phyloP scores from a whole-genome alignment of 2,888 invertebrate species.

The Parnassius apollo region DNA sequence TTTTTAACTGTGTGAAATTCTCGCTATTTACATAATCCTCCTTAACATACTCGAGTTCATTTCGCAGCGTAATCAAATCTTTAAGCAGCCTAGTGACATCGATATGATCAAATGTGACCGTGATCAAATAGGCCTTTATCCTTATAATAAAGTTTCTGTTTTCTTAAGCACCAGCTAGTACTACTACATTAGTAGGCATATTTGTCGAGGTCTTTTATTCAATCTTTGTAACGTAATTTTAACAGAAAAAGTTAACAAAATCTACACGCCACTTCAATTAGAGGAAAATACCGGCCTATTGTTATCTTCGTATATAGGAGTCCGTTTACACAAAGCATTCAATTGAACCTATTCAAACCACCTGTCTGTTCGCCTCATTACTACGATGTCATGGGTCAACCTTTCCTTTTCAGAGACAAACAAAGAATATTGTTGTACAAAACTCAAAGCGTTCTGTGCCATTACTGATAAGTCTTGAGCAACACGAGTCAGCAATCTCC shows the following conservation, averaged over 20 bases:
- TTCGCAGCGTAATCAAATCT: too few species aligned
- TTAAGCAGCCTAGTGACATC: too few species aligned
- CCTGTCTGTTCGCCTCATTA: slow-evolving; percentile 22
- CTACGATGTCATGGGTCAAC: slow-evolving; percentile 19
- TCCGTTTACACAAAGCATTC: slow-evolving; percentile 23
- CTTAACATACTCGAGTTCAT: too few species aligned
- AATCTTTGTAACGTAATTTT: too few species aligned
- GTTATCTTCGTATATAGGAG: slow-evolving; percentile 7
- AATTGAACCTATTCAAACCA: slow-evolving; percentile 17
- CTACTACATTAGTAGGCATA: too few species aligned
- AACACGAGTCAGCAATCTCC: background rate
- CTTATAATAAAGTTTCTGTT: too few species aligned
- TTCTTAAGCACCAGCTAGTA: too few species aligned
- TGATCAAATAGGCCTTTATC: too few species aligned
- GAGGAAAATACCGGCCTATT: slow-evolving; percentile 11
- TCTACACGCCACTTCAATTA: slow-evolving; percentile 19
- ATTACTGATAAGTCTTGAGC: slow-evolving; percentile 1
- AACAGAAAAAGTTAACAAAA: background rate
- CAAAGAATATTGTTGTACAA: slow-evolving; percentile 11
- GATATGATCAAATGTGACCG: too few species aligned
- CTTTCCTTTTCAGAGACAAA: slow-evolving; percentile 19
- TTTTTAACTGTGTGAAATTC: too few species aligned
- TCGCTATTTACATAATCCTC: too few species aligned
- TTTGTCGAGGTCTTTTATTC: too few species aligned
- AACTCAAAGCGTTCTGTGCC: slow-evolving; percentile 1